Percentiles rank a stretch among this genome's conserved stretches.
These are phyloP conservation scores for Eueremaeus valkanovi DNA, from an alignment of 2,888 invertebrate genomes.

Conservation along the genomic window DNA sequence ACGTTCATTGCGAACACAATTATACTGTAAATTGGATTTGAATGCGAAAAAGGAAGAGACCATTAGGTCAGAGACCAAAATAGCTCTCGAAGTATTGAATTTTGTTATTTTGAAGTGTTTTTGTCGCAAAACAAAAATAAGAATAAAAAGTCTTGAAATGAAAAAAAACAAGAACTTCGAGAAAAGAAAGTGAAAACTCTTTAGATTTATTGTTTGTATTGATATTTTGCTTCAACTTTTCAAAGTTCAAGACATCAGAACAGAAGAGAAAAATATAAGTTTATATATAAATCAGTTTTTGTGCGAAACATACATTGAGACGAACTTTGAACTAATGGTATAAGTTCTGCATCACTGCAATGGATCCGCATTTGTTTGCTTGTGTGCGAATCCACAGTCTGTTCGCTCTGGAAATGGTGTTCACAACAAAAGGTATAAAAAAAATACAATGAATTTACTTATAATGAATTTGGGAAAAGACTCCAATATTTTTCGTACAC, in stretches of 20 bases:
- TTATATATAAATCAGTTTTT: background rate
- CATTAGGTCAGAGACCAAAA: background rate
- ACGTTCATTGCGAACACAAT: background rate
- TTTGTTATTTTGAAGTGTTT: background rate
- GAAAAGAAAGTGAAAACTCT: background rate
- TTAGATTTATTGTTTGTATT: background rate
- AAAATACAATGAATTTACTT: background rate
- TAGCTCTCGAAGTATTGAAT: background rate
- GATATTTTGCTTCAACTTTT: background rate
- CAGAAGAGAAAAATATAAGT: too few species aligned
- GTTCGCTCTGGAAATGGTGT: background rate
- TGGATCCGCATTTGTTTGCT: background rate
- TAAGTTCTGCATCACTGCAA: constrained; percentile 18
- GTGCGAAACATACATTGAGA: background rate
- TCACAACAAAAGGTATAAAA: background rate
- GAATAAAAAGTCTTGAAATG: too few species aligned
- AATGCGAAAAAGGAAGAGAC: background rate
- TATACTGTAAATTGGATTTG: background rate
- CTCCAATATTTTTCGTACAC: too few species aligned
- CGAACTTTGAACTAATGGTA: constrained; percentile 8
- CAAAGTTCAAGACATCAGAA: background rate
- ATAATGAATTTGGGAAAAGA: background rate
- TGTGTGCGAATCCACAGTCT: background rate
- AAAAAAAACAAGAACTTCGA: too few species aligned
- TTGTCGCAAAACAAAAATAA: too few species aligned